These are phyloP conservation scores for Aphodius sticticus DNA, from an alignment of 2,888 invertebrate genomes.

Conservation along the genomic window DNA sequence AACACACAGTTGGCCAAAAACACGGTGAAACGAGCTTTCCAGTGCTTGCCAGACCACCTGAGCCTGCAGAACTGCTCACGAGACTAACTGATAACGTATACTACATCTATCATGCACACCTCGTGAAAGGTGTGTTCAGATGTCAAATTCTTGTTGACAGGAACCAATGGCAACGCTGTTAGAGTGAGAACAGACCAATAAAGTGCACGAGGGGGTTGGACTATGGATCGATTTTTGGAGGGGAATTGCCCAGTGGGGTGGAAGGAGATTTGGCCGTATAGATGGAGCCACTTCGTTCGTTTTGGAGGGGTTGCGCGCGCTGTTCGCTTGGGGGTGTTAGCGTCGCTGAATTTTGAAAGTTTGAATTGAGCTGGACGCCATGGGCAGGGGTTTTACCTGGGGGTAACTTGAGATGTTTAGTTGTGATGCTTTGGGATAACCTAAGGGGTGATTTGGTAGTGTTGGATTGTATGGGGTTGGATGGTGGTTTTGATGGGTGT, in stretches of 20 bases:
- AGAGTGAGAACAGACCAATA: constrained; percentile 43
- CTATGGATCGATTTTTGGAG: constrained; percentile 48
- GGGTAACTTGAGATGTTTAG: not conserved
- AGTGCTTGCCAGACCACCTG: constrained; percentile 33
- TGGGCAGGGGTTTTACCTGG: not conserved
- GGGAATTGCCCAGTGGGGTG: constrained; percentile 58
- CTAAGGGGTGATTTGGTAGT: not conserved
- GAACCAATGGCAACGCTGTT: constrained; percentile 49
- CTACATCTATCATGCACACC: constrained; percentile 55
- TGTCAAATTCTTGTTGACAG: constrained; percentile 49
- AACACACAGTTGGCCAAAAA: not conserved
- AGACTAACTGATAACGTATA: constrained; percentile 51
- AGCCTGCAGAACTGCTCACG: constrained; percentile 45
- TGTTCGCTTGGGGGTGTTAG: constrained; percentile 45
- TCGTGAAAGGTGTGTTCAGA: constrained; percentile 57
- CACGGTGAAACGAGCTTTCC: not conserved
- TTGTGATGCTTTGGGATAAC: not conserved
- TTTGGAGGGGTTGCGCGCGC: constrained; percentile 43
- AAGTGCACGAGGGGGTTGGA: constrained; percentile 41
- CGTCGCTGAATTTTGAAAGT: constrained; percentile 36
- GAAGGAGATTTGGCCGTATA: constrained; percentile 55
- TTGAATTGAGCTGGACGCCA: not conserved
- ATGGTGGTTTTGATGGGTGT: not conserved
- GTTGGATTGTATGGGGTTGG: not conserved
- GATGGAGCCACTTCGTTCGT: constrained; percentile 57